These are phyloP conservation scores for Clupea harengus DNA, from an alignment of 2,113 vertebrate species.

Conservation along the genomic window DNA sequence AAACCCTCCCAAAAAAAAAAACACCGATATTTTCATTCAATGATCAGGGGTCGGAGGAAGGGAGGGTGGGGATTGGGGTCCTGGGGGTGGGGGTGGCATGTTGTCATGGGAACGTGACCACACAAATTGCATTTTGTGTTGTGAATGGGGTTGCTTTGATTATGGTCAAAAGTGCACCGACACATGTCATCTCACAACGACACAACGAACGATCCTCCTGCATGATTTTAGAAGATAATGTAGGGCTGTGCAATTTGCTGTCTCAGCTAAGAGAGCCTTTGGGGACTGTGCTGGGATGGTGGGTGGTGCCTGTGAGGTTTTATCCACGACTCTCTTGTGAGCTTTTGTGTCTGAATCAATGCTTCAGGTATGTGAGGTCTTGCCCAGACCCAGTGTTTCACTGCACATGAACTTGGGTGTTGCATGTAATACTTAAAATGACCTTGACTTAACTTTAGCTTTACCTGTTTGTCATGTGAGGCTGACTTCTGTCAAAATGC, in stretches of 20 bases:
- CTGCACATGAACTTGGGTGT: background rate
- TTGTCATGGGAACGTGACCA: constrained; percentile 72
- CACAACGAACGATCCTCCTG: background rate
- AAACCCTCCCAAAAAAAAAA: background rate
- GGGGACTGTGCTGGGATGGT: background rate
- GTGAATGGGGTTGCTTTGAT: background rate
- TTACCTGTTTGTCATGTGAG: background rate
- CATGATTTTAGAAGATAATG: background rate
- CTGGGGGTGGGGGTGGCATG: constrained; percentile 45
- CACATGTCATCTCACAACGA: background rate
- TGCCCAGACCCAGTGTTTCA: background rate
- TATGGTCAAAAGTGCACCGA: background rate
- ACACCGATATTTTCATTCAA: background rate
- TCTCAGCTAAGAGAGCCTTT: background rate
- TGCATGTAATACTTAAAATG: background rate
- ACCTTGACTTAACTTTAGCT: background rate
- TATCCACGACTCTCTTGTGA: background rate
- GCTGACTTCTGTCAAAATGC: background rate
- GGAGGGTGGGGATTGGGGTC: background rate
- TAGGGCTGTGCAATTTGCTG: background rate
- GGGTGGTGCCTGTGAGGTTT: background rate
- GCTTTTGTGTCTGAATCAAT: background rate
- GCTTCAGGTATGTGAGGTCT: background rate
- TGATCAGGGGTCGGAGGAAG: background rate
- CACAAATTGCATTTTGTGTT: constrained; percentile 42